Evolutionary conservation across 2,797 vertebrate species (phyloP), one percentile per base, ranked within the genome.

Genomic region (Smutsia gigantea): DNA sequence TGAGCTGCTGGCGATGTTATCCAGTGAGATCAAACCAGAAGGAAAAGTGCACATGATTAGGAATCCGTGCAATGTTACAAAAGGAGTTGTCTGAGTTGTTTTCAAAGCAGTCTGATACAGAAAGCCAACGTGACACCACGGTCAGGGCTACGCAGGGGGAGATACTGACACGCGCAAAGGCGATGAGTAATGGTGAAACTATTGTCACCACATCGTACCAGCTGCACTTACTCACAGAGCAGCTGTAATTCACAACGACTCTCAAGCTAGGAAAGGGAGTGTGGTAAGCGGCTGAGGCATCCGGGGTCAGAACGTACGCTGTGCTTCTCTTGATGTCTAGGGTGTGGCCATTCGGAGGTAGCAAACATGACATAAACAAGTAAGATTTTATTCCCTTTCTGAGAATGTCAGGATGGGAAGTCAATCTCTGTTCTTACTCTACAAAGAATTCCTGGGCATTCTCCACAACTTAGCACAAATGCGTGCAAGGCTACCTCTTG

Each of bases 391-490:
- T 68, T 69, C 31, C 29, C 79, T 59, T 96, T 81, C 97, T 88
- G 71, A 91, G 88, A 90, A 82, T 7, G 21, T 87, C 37, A 91
- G 86, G 61, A 63, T 87, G 61, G 74, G 29, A 97, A 96, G 69
- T 46, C 66, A 37, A 55, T 59, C 42, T 83, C 59, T 90, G 55
- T 59, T 79, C n/a, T 95, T 66, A 83, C 51, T 78, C 64, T 81
- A 53, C 9, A 88, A 89, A 96, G 78, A 93, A 95, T 89, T 95
- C 69, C 91, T 96, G 86, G 87, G 93, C 83, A 77, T 66, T 79
- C 72, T 96, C 83, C 31, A 83, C 63, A 49, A 29, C 84, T 89
- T 51, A 85, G 81, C 7, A 95, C 86, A 97, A 95, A 94, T 82
- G 92, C 14, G 91, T 82, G 42, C 83, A 93, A 85, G 59, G 89